phyloP scores from a whole-genome alignment of 2,888 invertebrate genomes.

The Drosophila kanekoi region DNA sequence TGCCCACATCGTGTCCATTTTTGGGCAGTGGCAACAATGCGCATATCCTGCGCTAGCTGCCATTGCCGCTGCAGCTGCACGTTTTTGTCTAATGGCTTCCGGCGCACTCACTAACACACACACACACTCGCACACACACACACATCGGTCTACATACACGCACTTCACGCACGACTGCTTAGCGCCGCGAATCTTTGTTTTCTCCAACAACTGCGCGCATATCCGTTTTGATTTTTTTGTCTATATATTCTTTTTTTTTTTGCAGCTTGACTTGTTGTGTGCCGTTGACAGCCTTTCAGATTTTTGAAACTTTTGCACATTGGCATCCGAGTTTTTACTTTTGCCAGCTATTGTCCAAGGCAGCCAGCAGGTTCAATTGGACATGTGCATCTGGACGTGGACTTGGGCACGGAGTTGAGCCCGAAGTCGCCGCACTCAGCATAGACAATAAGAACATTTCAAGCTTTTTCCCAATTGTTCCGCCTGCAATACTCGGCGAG shows the following conservation, averaged over 20 bases:
- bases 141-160: constrained; percentile 40
- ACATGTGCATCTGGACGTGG: constrained; percentile 47
- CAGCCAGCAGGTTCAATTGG: constrained; percentile 55
- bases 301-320: constrained; percentile 72
- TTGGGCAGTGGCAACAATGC: constrained; percentile 75
- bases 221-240: constrained; percentile 49
- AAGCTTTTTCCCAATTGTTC: constrained; percentile 47
- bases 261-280: constrained; percentile 49
- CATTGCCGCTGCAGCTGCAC: constrained; percentile 59
- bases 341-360: constrained; percentile 50
- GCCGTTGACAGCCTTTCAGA: constrained; percentile 74
- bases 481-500: constrained; percentile 31
- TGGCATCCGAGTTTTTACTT: constrained; percentile 66
- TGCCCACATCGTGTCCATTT: constrained; percentile 70
- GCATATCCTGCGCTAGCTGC: constrained; percentile 64
- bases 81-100: constrained; percentile 80
- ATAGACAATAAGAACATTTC: constrained; percentile 67
- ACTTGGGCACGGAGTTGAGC: constrained; percentile 6
- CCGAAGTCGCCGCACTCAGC: constrained; percentile 38
- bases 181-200: constrained; percentile 78
- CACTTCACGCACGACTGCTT: constrained; percentile 76
- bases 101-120: constrained; percentile 50
- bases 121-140: constrained; percentile 14
- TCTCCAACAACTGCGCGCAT: constrained; percentile 72
- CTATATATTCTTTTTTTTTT: constrained; percentile 10